phyloP scores from a whole-genome alignment of 2,888 invertebrate species.

The Zygothrica quintamaculata region DNA sequence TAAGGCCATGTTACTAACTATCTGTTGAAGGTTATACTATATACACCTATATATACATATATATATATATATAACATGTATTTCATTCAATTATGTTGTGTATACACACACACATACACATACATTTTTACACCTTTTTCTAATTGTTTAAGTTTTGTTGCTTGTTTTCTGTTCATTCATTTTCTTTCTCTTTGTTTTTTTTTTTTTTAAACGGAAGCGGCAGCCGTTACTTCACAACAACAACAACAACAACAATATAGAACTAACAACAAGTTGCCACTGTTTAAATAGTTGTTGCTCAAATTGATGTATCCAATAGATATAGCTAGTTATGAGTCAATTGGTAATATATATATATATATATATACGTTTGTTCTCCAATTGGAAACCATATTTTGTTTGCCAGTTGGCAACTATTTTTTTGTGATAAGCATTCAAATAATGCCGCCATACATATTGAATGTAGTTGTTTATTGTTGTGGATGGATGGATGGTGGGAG shows the following conservation, averaged over 20 bases:
- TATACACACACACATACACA: background rate
- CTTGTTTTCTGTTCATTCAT: conserved; percentile 27
- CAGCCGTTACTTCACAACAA: conserved; percentile 58
- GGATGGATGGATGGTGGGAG: no score
- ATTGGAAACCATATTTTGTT: no score
- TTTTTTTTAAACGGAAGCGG: conserved; percentile 58
- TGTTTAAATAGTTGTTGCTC: conserved; percentile 59
- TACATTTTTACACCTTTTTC: conserved; percentile 2
- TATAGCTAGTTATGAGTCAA: conserved; percentile 47
- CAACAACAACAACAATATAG: conserved; percentile 15
- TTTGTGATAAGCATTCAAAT: background rate
- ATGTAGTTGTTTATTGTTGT: background rate
- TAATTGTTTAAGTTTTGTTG: conserved; percentile 40
- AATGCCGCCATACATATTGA: background rate
- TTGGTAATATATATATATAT: conserved; percentile 9
- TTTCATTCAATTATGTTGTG: conserved; percentile 71
- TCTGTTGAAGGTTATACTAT: conserved; percentile 49
- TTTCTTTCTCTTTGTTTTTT: conserved; percentile 37
- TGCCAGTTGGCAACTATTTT: background rate
- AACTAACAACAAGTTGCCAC: conserved; percentile 56
- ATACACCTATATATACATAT: background rate
- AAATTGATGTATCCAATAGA: conserved; percentile 36
- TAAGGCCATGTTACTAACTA: conserved; percentile 21
- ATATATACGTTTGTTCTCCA: no score
- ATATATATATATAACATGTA: conserved; percentile 19